Conservation (phyloP, 2,113 vertebrate genomes). For the Ibidorhyncha struthersii region DNA sequence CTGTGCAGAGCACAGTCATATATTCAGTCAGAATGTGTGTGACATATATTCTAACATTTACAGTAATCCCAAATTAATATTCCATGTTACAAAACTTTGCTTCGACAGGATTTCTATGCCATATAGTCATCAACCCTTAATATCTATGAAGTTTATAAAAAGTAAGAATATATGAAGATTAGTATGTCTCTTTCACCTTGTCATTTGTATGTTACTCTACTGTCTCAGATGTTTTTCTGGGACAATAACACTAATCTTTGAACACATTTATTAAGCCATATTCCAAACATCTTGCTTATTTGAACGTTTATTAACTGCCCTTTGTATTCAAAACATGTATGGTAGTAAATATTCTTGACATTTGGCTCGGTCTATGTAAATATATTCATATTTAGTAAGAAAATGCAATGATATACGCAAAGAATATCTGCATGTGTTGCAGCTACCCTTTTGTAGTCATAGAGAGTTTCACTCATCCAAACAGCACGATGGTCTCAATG, state of each 20-base stretch:
- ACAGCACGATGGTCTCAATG: background rate
- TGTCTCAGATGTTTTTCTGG: background rate
- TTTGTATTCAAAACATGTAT: background rate
- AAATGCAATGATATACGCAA: background rate
- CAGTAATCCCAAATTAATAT: background rate
- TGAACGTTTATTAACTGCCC: background rate
- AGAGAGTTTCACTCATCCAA: background rate
- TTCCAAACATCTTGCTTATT: background rate
- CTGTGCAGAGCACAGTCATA: background rate
- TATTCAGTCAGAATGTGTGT: background rate
- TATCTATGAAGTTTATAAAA: background rate
- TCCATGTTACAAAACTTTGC: background rate
- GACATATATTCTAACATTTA: background rate
- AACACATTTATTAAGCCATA: background rate
- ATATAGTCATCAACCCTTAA: background rate
- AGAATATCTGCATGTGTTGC: background rate
- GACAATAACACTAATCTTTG: background rate
- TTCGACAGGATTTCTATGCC: background rate
- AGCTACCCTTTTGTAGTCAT: background rate
- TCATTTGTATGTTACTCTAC: background rate
- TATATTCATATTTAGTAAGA: background rate
- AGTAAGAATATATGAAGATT: background rate
- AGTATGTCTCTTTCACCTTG: background rate
- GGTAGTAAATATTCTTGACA: background rate
- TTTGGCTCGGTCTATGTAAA: background rate